These are phyloP conservation scores for Drosophila niveifrons DNA, from an alignment of 2,888 invertebrate genomes.

Conservation along the genomic window DNA sequence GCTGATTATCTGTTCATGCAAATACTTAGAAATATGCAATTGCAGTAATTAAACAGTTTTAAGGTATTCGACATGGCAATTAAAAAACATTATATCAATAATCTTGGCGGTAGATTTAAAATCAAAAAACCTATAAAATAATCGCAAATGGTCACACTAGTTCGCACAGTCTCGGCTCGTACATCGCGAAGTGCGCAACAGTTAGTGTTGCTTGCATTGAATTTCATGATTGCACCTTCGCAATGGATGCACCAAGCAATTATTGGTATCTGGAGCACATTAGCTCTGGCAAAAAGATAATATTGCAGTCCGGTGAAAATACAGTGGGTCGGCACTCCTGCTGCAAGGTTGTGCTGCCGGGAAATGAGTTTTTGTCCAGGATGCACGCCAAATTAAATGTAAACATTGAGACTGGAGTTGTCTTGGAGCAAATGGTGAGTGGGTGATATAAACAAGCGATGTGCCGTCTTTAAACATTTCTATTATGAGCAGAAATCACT, in stretches of 20 bases:
- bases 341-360: slow-evolving; percentile 48
- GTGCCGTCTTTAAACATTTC: background rate
- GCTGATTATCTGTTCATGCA: too few species aligned
- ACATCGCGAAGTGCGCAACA: slow-evolving; percentile 13
- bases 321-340: slow-evolving; percentile 75
- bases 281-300: slow-evolving; percentile 24
- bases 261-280: slow-evolving; percentile 63
- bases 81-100: too few species aligned
- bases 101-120: background rate
- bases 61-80: too few species aligned
- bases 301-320: slow-evolving; percentile 62
- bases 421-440: slow-evolving; percentile 74
- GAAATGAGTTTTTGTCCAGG: slow-evolving; percentile 74
- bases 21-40: too few species aligned
- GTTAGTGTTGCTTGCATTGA: background rate
- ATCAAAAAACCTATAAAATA: background rate
- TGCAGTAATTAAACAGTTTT: too few species aligned
- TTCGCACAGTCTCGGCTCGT: background rate
- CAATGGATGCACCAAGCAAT: slow-evolving; percentile 20
- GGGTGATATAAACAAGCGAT: background rate
- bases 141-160: background rate
- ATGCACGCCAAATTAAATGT: slow-evolving; percentile 77
- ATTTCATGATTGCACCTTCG: background rate
- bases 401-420: slow-evolving; percentile 45
- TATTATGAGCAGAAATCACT: slow-evolving; percentile 62